Evolutionary conservation across 2,888 invertebrate genomes (phyloP).

Genomic region (Caenorhabditis zanzibari): DNA sequence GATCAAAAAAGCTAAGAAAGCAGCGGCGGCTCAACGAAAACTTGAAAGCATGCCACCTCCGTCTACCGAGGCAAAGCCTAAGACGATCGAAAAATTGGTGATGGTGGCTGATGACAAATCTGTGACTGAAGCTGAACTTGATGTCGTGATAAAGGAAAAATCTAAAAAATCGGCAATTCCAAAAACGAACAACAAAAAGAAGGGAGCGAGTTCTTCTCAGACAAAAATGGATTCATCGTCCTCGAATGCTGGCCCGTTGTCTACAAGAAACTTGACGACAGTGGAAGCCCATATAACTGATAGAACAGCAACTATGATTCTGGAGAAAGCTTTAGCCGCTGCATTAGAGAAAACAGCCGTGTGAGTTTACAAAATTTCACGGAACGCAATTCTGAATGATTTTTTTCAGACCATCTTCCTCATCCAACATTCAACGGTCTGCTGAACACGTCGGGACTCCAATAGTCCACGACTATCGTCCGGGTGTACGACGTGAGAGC

Average conservation of each 20-base stretch:
- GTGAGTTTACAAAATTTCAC: too few relatives aligned
- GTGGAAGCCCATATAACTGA: not conserved
- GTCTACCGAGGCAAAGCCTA: not conserved
- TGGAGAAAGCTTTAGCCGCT: too few relatives aligned
- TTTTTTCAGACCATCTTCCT: too few relatives aligned
- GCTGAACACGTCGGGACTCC: too few relatives aligned
- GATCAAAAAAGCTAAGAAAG: not conserved
- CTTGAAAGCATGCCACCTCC: not conserved
- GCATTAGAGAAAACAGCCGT: too few relatives aligned
- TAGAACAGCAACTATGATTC: too few relatives aligned
- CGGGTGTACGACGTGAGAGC: not conserved
- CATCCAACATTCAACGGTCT: too few relatives aligned
- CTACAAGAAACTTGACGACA: not conserved
- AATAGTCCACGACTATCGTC: not conserved
- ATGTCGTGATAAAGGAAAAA: not conserved
- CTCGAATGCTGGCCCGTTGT: too few relatives aligned
- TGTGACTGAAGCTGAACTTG: constrained; percentile 8
- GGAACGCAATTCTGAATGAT: too few relatives aligned
- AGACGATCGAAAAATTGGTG: not conserved
- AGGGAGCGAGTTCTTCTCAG: too few relatives aligned
- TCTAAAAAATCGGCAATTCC: not conserved
- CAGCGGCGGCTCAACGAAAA: not conserved
- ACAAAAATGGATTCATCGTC: too few relatives aligned
- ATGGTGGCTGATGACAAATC: constrained; percentile 3
- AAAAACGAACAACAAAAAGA: not conserved